Percentiles rank a stretch among this genome's conserved stretches.
Evolutionary conservation across 1,140 invertebrate genomes (phyloP).

Genomic region (Planococcus citri): DNA sequence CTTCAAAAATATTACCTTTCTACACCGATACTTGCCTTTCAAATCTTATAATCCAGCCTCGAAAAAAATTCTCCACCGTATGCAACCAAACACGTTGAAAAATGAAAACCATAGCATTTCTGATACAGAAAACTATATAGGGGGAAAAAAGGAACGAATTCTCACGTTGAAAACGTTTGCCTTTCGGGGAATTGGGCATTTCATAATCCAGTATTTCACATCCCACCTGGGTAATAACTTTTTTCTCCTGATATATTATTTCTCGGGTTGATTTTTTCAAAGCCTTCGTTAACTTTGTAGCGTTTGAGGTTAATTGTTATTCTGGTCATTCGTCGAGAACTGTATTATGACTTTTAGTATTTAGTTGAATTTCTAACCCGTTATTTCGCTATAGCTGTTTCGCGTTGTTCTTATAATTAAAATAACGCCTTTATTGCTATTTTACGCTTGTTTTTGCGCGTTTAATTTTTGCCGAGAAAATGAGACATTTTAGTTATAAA

Average conservation of each 20-base stretch:
- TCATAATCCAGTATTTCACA: not conserved
- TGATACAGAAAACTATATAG: too few species aligned
- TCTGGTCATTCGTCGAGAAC: slow-evolving; percentile 6
- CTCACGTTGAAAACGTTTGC: not conserved
- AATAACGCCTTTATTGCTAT: slow-evolving; percentile 10
- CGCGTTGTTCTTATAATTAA: slow-evolving; percentile 2
- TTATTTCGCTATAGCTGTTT: not conserved
- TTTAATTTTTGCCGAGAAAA: not conserved
- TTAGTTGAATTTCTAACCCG: slow-evolving; percentile 10
- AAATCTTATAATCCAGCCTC: too few species aligned
- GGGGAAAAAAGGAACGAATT: not conserved
- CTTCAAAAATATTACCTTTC: too few species aligned
- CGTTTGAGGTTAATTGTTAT: slow-evolving; percentile 10
- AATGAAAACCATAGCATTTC: too few species aligned
- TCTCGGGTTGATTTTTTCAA: not conserved
- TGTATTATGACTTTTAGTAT: slow-evolving; percentile 15
- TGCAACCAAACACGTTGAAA: too few species aligned
- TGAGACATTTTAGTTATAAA: not conserved
- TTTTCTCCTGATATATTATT: not conserved
- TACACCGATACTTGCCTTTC: too few species aligned
- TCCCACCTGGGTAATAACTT: not conserved
- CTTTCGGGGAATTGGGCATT: not conserved
- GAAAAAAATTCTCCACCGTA: too few species aligned
- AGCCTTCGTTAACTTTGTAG: not conserved
- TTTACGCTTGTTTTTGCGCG: not conserved